Base-by-base conservation (phyloP, 2,797 vertebrate genomes). In the Hybognathus amarus region DNA sequence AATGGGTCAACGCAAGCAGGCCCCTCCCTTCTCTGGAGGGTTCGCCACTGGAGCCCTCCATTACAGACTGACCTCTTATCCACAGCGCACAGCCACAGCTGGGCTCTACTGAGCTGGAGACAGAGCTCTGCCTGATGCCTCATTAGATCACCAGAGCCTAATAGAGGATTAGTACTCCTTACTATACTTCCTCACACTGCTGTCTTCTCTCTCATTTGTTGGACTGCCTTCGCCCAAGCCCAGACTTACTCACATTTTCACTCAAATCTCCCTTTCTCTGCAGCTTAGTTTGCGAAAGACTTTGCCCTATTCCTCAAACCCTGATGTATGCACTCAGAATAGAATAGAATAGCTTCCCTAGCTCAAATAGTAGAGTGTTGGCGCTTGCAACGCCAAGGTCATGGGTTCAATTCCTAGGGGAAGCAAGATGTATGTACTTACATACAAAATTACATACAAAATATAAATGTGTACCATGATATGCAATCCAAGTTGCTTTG, bases 1-100 rank as follows among this genome's bases (percentile, higher is more conserved):
- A 94, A 93, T 93, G 91, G 94, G 94, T 94, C 93, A 95, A 91
- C 79, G 85, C 91, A 90, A 94, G 92, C 92, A 91, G 92, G 91
- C 91, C 89, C 92, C 94, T 89, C 93, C 93, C 92, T 93, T 92
- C 92, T 93, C 91, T 89, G 89, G 90, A 93, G 93, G 91, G 91
- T 90, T 91, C 90, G 91, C 91, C 90, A 92, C n/a, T 71, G 87
- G 91, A 93, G 91, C 90, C 93, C 90, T 91, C 93, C 89, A 94
- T 95, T 94, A 94, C 88, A 87, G 88, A 84, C 90, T 94, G 94
- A 95, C 92, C 92, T 91, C 90, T 87, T 78, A 86, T 87, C 90
- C 89, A 89, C 91, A 87, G 85, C 80, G 88, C 90, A 91, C 90
- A 89, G 91, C 92, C 91, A 87, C 87, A 91, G 93, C 90, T 89